Percentiles rank a stretch among this genome's conserved stretches.
Evolutionary conservation across 2,797 vertebrate species (phyloP).

Genomic region (Peromyscus nudipes): DNA sequence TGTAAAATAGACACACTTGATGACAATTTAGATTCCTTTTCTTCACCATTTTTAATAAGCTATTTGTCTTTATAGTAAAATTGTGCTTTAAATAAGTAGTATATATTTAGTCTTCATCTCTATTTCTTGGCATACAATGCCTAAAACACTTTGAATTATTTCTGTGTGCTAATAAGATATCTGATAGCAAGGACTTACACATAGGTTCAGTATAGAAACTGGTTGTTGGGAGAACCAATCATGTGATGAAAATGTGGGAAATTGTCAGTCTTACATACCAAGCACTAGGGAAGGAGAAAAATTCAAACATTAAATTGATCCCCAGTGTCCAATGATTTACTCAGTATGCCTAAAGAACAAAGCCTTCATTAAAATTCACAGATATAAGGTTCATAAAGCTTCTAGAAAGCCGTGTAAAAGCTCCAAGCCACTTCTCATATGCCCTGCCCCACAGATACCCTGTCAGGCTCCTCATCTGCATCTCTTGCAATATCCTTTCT

Average conservation of each 20-base stretch:
- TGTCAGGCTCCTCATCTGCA: background rate
- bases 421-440: background rate
- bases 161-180: background rate
- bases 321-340: background rate
- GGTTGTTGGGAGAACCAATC: background rate
- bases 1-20: slow-evolving; percentile 28
- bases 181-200: background rate
- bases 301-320: background rate
- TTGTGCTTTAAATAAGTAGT: background rate
- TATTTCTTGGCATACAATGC: background rate
- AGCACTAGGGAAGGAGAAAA: background rate
- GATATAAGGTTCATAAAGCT: background rate
- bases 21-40: slow-evolving; percentile 1
- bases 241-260: background rate
- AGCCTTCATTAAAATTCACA: background rate
- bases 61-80: background rate
- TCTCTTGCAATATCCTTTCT: background rate
- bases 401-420: background rate
- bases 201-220: background rate
- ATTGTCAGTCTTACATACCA: background rate
- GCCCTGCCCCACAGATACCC: background rate
- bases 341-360: background rate
- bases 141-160: background rate
- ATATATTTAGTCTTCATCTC: background rate
- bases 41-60: slow-evolving; percentile 1